Base-by-base conservation (phyloP, 2,797 vertebrate genomes). In the Gastrophryne carolinensis region DNA sequence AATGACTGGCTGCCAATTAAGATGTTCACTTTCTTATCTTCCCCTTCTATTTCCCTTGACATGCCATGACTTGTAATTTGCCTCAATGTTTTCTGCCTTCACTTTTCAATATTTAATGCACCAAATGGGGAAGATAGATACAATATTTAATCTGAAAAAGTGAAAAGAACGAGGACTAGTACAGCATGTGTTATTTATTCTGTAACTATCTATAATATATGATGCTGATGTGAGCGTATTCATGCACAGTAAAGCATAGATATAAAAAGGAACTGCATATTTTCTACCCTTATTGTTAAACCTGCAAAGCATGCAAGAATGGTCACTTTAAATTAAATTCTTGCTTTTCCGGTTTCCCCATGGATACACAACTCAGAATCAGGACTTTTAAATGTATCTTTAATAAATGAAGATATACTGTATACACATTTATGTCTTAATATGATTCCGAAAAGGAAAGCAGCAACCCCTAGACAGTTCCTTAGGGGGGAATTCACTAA, bases 131-230 rank as follows among this genome's bases (percentile, higher is more conserved):
- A 63, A 53, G 41, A 62, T 26, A 52, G 44, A 53, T 34, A 63
- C 32, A 53, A 34, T 63, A 52, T 53, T 53, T 72, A 62, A 62
- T 72, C 23, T 72, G 30, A 72, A 37, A n/a, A 50, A 72, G 44
- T 72, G 27, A 35, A 62, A 50, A 19, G 47, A 37, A 26, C 52
- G 9, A 72, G 23, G 3, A 15, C 9, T 12, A 72, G 47, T 37
- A 29, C 49, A 53, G 21, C 32, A 29, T 72, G 41, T 35, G 57
- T 35, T 52, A 39, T 37, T 37, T 63, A 53, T 72, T 61, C 39
- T 62, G 57, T 61, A 53, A 23, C n/a, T 58, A 39, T 72, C 70
- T 9, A 61, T 72, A 72, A 72, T 72, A 27, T 15, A 57, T 71
- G 54, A 67, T 67, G 17, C 47, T 11, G 64, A 66, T 67, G 47